phyloP scores from a whole-genome alignment of 2,888 invertebrate species.

The Lasioglossum morio region DNA sequence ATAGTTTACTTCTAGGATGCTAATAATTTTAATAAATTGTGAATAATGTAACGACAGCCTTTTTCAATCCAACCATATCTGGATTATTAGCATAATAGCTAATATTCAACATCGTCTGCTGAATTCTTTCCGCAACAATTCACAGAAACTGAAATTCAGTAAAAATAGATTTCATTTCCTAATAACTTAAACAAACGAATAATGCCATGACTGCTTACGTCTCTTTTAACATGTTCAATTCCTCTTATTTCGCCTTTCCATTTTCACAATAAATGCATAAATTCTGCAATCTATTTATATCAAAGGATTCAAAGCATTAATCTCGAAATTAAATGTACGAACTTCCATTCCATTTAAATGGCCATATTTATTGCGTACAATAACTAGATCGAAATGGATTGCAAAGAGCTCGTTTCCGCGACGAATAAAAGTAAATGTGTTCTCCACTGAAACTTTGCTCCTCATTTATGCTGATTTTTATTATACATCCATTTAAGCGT shows the following conservation, averaged over 20 bases:
- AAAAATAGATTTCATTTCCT: not conserved
- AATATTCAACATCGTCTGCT: not conserved
- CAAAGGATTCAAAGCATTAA: not conserved
- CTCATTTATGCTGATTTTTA: not conserved
- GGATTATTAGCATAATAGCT: too few relatives aligned
- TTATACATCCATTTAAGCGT: slow-evolving; percentile 30
- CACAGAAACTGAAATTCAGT: not conserved
- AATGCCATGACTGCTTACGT: not conserved
- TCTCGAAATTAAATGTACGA: too few relatives aligned
- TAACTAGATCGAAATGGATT: too few relatives aligned
- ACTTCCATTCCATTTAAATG: not conserved
- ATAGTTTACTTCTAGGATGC: too few relatives aligned
- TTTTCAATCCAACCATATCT: too few relatives aligned
- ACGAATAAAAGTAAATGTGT: not conserved
- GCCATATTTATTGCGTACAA: not conserved
- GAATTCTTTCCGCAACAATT: not conserved
- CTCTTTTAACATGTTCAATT: not conserved
- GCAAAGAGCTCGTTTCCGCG: not conserved
- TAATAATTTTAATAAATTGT: not conserved
- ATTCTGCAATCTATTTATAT: not conserved
- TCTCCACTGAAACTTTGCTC: not conserved
- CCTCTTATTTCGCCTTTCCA: not conserved
- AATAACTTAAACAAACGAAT: not conserved
- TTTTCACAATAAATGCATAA: not conserved
- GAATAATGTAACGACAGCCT: too few relatives aligned